A percentile compares a stretch with the other conserved stretches of the same genome.
Conservation (phyloP, 2,113 vertebrate genomes). For the Piprites chloris region DNA sequence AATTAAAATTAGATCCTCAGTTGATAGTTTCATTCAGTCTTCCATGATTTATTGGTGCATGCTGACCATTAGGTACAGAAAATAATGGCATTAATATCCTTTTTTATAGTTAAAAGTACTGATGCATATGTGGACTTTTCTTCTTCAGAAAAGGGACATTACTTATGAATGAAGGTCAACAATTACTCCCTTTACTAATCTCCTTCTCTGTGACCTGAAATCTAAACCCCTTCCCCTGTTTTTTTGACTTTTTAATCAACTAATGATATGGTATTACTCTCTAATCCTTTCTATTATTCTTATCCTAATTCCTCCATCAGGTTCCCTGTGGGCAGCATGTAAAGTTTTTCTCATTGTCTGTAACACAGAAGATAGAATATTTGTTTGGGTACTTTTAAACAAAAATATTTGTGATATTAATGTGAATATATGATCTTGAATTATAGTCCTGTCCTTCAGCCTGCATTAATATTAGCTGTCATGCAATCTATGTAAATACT, state of each 20-base stretch:
- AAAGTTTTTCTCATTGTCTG: neutral
- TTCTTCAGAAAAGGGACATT: neutral
- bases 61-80: neutral
- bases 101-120: neutral
- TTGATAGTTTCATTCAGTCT: neutral
- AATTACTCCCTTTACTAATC: neutral
- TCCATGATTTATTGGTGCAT: neutral
- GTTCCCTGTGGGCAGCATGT: neutral
- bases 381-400: neutral
- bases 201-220: neutral
- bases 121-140: neutral
- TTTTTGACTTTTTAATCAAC: neutral
- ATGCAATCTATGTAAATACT: neutral
- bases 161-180: neutral
- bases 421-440: neutral
- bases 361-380: neutral
- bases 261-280: neutral
- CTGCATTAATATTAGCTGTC: neutral
- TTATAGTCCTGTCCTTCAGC: neutral
- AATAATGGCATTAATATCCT: neutral
- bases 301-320: slow-evolving; percentile 3
- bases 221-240: neutral
- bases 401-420: neutral
- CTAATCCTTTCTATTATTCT: slow-evolving; percentile 22
- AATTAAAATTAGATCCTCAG: neutral